phyloP scores from a whole-genome alignment of 2,113 vertebrate species.

The Urocolius indicus region DNA sequence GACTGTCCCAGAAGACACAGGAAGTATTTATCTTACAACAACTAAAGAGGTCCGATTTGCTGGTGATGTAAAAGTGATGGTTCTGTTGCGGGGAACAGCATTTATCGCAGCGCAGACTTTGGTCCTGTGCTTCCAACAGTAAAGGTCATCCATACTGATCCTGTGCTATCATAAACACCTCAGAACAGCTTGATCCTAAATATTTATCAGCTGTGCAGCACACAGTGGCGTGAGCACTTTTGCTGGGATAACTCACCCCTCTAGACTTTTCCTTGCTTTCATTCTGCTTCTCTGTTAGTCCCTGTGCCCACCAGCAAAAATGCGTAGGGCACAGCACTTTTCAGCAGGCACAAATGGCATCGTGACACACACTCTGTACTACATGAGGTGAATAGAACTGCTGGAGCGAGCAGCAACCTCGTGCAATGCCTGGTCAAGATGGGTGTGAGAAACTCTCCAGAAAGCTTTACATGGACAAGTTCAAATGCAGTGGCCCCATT shows the following conservation, averaged over 20 bases:
- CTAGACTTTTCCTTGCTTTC: background rate
- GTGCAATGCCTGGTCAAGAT: fast-evolving
- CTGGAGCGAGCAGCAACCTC: background rate
- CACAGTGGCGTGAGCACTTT: background rate
- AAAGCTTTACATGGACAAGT: background rate
- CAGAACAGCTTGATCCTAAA: background rate
- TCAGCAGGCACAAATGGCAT: background rate
- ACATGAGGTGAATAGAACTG: fast-evolving
- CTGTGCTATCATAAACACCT: background rate
- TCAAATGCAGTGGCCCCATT: background rate
- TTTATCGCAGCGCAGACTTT: background rate
- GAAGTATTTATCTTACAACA: background rate
- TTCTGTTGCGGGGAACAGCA: background rate
- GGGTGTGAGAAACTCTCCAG: background rate
- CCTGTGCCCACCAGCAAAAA: background rate
- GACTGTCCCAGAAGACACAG: background rate
- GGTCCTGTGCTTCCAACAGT: background rate
- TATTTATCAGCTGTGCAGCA: background rate
- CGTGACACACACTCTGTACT: background rate
- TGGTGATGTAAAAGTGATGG: background rate
- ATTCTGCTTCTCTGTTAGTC: background rate
- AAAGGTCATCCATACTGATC: background rate
- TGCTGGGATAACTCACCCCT: background rate
- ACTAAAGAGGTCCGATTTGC: background rate
- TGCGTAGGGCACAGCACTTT: background rate